Evolutionary conservation across 2,797 vertebrate species (phyloP).

Genomic region (Heterohyrax brucei): DNA sequence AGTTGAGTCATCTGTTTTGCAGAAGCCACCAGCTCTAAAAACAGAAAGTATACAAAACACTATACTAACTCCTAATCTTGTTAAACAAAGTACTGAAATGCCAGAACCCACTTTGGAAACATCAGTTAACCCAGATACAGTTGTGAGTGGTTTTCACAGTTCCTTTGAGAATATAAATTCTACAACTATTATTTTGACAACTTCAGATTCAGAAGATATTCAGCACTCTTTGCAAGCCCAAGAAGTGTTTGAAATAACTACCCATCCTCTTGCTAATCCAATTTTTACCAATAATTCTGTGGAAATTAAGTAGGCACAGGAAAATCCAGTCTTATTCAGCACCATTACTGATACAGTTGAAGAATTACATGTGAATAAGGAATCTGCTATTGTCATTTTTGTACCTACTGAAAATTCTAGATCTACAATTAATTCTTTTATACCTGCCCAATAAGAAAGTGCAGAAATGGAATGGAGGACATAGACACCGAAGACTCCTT

Average conservation of each 20-base stretch:
- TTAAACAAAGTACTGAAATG: conserved; percentile 73
- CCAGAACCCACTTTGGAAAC: conserved; percentile 76
- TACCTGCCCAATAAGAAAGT: conserved; percentile 83
- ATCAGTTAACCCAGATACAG: conserved; percentile 67
- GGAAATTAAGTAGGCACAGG: conserved; percentile 86
- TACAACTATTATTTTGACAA: conserved; percentile 86
- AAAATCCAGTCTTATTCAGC: conserved; percentile 88
- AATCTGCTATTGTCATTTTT: conserved; percentile 90
- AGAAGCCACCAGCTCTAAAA: conserved; percentile 70
- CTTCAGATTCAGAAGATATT: conserved; percentile 82
- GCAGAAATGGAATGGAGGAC: conserved; percentile 78
- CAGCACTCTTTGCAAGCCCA: conserved; percentile 85
- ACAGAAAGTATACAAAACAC: conserved; percentile 69
- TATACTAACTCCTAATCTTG: conserved; percentile 63
- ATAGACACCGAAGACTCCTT: conserved; percentile 76
- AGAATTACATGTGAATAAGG: conserved; percentile 87
- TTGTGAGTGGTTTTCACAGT: conserved; percentile 67
- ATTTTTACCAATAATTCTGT: conserved; percentile 79
- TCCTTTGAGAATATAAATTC: conserved; percentile 81
- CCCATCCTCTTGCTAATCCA: conserved; percentile 78
- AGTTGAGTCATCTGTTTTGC: conserved; percentile 58
- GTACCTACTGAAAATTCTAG: conserved; percentile 87
- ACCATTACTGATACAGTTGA: conserved; percentile 89
- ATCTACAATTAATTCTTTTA: conserved; percentile 82
- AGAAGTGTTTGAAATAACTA: conserved; percentile 78